Evolutionary conservation across 2,888 invertebrate genomes (phyloP).

Genomic region (Amphipoea oculea): DNA sequence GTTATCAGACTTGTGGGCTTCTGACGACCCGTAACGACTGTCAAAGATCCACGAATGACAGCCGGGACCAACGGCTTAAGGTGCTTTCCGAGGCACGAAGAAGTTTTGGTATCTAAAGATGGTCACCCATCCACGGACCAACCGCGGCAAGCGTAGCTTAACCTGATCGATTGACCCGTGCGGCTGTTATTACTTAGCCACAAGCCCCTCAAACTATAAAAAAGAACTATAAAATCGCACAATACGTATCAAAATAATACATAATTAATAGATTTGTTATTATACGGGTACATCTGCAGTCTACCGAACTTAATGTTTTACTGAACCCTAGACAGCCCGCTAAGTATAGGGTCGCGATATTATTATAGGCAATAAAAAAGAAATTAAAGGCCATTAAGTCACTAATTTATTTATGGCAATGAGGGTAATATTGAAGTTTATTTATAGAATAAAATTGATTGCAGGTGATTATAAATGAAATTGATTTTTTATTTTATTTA

Average conservation of each 20-base stretch:
- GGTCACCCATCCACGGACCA: too few relatives aligned
- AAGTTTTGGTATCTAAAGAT: too few relatives aligned
- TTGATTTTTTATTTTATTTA: too few relatives aligned
- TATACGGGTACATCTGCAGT: slow-evolving; percentile 32
- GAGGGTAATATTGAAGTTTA: slow-evolving; percentile 56
- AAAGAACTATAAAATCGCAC: not conserved
- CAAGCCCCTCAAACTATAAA: too few relatives aligned
- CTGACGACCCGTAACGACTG: too few relatives aligned
- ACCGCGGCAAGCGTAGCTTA: too few relatives aligned
- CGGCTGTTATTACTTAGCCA: too few relatives aligned
- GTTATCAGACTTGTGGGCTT: too few relatives aligned
- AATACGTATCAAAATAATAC: not conserved
- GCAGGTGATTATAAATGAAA: not conserved
- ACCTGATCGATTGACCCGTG: too few relatives aligned
- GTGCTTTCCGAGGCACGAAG: too few relatives aligned
- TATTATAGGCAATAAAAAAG: slow-evolving; percentile 75
- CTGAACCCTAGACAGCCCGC: slow-evolving; percentile 44
- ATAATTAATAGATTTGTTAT: slow-evolving; percentile 18
- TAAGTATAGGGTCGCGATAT: slow-evolving; percentile 63
- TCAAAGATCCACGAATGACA: too few relatives aligned
- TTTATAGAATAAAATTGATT: slow-evolving; percentile 53
- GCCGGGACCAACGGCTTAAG: too few relatives aligned
- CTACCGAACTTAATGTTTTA: slow-evolving; percentile 42
- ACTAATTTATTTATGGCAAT: slow-evolving; percentile 69
- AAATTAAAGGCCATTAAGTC: slow-evolving; percentile 72